Percentiles rank a stretch among this genome's conserved stretches.
Conservation (phyloP, 2,113 vertebrate species). For the Cheirogaleus medius region DNA sequence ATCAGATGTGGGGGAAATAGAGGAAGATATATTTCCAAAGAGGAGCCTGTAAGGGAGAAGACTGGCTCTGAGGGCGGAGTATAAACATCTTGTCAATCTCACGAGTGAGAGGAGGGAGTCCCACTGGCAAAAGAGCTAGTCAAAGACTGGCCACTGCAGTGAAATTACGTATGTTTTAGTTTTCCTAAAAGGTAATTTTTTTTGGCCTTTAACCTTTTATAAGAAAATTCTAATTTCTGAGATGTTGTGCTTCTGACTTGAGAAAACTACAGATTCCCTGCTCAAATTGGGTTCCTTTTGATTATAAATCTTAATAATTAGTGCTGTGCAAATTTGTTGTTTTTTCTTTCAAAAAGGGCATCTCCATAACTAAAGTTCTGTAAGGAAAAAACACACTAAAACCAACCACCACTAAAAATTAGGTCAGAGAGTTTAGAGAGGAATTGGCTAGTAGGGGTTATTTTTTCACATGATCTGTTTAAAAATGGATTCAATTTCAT, state of each 20-base stretch:
- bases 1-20: not conserved
- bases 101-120: not conserved
- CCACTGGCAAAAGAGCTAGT: not conserved
- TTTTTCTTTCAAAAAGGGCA: not conserved
- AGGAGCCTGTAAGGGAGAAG: not conserved
- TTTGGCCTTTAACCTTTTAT: not conserved
- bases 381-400: not conserved
- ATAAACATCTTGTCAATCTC: not conserved
- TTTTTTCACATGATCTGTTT: not conserved
- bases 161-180: not conserved
- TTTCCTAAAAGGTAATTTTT: not conserved
- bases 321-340: not conserved
- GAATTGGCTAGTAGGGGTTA: not conserved
- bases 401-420: not conserved
- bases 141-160: not conserved
- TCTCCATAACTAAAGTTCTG: not conserved
- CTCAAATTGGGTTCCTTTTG: not conserved
- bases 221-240: not conserved
- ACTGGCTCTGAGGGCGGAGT: not conserved
- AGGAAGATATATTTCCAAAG: not conserved
- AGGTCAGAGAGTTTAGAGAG: not conserved
- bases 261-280: not conserved
- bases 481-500: not conserved
- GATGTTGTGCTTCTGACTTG: not conserved
- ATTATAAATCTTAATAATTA: conserved; percentile 12